Percentiles rank a stretch among this genome's conserved stretches.
Conservation (phyloP, 2,797 vertebrate species). For the Crocodylus rhombifer region DNA sequence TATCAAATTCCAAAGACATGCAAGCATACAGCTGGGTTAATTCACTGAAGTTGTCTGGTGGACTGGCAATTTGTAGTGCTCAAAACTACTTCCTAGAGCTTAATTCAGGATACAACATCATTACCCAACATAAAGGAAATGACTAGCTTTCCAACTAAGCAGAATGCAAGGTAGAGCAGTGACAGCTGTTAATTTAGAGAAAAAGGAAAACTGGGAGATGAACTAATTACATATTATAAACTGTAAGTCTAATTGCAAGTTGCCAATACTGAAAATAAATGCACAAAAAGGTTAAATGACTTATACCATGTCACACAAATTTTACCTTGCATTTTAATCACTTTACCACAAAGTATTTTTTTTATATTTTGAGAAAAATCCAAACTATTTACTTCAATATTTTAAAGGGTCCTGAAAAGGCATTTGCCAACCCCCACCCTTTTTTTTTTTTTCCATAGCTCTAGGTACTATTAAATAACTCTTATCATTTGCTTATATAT, state of each 20-base stretch:
- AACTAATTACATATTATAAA: slow-evolving; percentile 46
- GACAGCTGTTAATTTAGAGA: slow-evolving; percentile 30
- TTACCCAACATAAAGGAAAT: not conserved
- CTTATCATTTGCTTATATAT: no score
- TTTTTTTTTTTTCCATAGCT: not conserved
- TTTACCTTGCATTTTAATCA: slow-evolving; percentile 54
- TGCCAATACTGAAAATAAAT: slow-evolving; percentile 36
- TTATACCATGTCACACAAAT: slow-evolving; percentile 42
- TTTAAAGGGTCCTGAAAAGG: not conserved
- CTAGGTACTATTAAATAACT: not conserved
- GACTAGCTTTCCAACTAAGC: not conserved
- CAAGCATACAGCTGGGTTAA: not conserved
- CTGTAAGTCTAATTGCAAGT: slow-evolving; percentile 25
- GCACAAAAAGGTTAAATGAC: not conserved
- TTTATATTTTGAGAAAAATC: slow-evolving; percentile 41
- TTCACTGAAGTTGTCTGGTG: not conserved
- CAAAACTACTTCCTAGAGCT: not conserved
- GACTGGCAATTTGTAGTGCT: not conserved
- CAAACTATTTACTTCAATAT: not conserved
- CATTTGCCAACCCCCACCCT: not conserved
- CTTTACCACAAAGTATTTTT: not conserved
- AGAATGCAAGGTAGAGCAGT: not conserved
- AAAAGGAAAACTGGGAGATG: slow-evolving; percentile 50
- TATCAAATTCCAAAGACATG: not conserved
- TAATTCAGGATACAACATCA: slow-evolving; percentile 9